Conservation (phyloP, 2,797 vertebrate genomes). For the Anguilla marmorata region DNA sequence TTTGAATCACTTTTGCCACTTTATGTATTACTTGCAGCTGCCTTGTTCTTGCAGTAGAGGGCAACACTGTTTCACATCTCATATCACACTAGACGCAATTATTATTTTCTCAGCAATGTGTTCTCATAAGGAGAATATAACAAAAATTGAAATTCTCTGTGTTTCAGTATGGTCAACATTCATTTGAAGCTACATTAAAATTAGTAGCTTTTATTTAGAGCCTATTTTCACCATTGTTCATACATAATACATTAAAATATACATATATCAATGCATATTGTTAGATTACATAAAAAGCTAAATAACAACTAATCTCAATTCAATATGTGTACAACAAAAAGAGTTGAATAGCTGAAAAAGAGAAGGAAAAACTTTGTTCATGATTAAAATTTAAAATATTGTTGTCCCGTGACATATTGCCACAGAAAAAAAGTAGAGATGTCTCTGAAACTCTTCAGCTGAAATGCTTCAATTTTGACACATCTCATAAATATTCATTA, state of each 20-base stretch:
- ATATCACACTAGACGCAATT: neutral
- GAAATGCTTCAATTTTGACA: neutral
- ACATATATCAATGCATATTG: neutral
- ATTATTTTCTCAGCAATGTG: neutral
- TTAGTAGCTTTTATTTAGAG: neutral
- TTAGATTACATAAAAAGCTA: neutral
- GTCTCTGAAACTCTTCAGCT: neutral
- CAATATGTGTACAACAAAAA: neutral
- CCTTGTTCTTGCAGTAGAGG: constrained; percentile 13
- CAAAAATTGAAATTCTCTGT: neutral
- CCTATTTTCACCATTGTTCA: neutral
- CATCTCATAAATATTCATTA: neutral
- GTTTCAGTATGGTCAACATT: neutral
- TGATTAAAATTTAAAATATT: neutral
- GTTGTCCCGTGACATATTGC: neutral
- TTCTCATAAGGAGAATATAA: neutral
- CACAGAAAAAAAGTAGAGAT: neutral
- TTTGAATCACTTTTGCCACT: neutral
- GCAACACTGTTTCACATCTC: neutral
- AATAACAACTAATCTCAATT: neutral
- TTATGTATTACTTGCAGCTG: neutral
- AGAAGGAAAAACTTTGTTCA: neutral
- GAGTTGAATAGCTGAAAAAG: neutral
- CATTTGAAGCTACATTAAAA: neutral
- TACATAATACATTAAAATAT: neutral